Base-by-base conservation (phyloP, 2,888 invertebrate genomes). In the Lottia scabra region DNA sequence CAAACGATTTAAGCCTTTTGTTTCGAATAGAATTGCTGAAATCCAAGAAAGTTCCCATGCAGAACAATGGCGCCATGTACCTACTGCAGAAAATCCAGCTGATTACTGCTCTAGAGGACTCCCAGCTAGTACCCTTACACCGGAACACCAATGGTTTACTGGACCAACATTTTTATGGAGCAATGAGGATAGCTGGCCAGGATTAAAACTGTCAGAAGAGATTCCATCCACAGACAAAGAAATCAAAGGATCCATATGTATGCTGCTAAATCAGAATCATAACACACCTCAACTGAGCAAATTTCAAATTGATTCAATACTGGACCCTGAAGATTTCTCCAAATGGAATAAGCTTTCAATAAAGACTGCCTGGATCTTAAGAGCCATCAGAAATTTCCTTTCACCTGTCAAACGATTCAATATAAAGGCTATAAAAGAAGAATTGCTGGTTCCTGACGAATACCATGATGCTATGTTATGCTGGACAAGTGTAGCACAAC, bases 1-100 rank as follows among this genome's bases (percentile, higher is more conserved):
- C 13, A 65, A 30, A 8, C 65, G 65, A 13, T 65, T 65, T 38
- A 65, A 65, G 38, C 65, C 65, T 12, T 65, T 65, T 38, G 43
- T 65, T 12, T 30, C 65, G 16, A 38, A 65, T 23, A 30, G 65
- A 30, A 44, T 65, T 15, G 65, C 38, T 30, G 65, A 65, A 38
- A 65, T 65, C 16, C 43, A 43, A 3, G 65, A 65, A 12, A 12
- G 13, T 30, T 16, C 46, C n/a, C 16, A 46, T 16, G n/a, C 15
- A 4, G 15, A 46, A 15, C 46, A 46, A 46, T 46, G 46, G 46
- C 46, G 46, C n/a, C n/a, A 16, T 46, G 46, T 46, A 46, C 46
- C 46, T n/a, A 16, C 46, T 30, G 16, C 26, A 30, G 38, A 30
- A 15, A 44, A 43, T 30, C 65, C 65, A 13, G 65, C 65, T 16